A percentile compares a stretch with the other conserved stretches of the same genome.
These are phyloP conservation scores for Egretta garzetta DNA, from an alignment of 2,113 vertebrate species.

Conservation along the genomic window DNA sequence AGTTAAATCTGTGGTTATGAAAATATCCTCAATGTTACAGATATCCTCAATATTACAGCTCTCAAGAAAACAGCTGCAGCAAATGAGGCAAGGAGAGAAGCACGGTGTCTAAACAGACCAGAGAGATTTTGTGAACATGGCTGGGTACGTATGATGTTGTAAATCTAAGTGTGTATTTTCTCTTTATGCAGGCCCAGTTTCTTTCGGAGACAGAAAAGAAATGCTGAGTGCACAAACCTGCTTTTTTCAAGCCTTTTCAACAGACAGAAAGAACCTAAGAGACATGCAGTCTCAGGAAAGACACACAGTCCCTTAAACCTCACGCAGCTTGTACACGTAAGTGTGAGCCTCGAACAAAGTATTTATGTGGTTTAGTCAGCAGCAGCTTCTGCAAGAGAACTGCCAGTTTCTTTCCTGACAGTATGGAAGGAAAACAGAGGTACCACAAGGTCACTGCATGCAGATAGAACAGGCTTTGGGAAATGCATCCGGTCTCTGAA, in stretches of 20 bases:
- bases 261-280: background rate
- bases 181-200: background rate
- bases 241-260: background rate
- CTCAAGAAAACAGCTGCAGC: background rate
- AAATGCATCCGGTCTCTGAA: accelerated
- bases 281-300: background rate
- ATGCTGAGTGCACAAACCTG: background rate
- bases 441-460: background rate
- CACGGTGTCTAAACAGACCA: background rate
- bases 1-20: background rate
- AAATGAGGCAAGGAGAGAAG: background rate
- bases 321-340: background rate
- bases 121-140: background rate
- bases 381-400: background rate
- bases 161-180: background rate
- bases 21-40: background rate
- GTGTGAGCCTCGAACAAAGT: background rate
- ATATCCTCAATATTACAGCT: background rate
- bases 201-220: background rate
- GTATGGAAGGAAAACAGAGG: background rate
- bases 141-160: background rate
- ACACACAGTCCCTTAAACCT: background rate
- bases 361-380: background rate
- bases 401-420: background rate
- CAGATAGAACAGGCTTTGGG: background rate